Base-by-base conservation (phyloP, 2,888 invertebrate genomes). In the Dyspetes luteomarginatus region DNA sequence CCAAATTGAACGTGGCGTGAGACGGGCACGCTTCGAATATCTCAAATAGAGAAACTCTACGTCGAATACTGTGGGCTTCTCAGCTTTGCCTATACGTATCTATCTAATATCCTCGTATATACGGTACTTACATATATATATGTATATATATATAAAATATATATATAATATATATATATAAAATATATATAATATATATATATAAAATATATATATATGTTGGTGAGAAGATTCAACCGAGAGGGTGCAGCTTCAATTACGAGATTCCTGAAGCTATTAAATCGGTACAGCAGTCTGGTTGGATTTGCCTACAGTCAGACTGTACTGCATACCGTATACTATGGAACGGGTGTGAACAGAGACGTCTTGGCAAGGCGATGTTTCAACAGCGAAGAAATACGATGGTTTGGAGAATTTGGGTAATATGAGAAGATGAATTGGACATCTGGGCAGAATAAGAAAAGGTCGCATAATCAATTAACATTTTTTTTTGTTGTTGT, bases 261-360 rank as follows among this genome's bases (percentile, higher is more conserved):
- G 72, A 24, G 68, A 77, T 81, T 81, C 73, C 81, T 73, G 36
- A 58, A 58, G 72, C 77, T 77, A 77, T 81, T 81, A 77, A 73
- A 77, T 68, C 56, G 73, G 55, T 77, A 64, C 68, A 64, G 68
- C 50, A 48, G 48, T 30, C 64, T 50, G 26, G 41, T 48, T 52
- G 52, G 67, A 76, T 62, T 55, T 43, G 5, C 17, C 48, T 50
- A 12, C 26, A 45, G 1, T 3, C 22, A 36, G 36, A 36, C 36
- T 7, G 36, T 48, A 22, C 36, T 43, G 26, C 24, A 15, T 28
- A 45, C 12, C 2, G 56, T 36, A 12, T 36, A 36, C 7, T 12
- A 36, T 12, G 12, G 36, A 36, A 36, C 36, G 9, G 62, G 48
- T 55, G 68, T 73, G 50, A 65, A 48, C 19, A 24, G n/a, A n/a